Evolutionary conservation across 2,113 vertebrate genomes (phyloP).

Genomic region (Ptychochromis oligacanthus): DNA sequence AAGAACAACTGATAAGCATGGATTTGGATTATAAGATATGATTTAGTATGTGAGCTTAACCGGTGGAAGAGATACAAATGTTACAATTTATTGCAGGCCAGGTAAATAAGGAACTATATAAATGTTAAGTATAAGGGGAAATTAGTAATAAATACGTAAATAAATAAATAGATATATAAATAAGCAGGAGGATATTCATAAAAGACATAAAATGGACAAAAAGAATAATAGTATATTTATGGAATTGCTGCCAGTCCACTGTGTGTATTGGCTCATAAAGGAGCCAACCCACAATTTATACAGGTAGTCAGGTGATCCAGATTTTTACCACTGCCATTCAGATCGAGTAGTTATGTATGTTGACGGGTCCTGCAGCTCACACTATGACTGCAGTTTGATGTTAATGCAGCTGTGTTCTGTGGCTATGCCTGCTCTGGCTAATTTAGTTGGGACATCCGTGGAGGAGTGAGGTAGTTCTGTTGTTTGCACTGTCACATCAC

Average conservation of each 20-base stretch:
- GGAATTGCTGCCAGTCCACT: not conserved
- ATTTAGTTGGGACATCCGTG: conserved; percentile 28
- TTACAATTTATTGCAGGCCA: not conserved
- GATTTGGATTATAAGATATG: not conserved
- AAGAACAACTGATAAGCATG: not conserved
- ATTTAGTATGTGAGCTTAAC: accelerated
- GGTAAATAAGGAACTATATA: accelerated
- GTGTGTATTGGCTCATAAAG: not conserved
- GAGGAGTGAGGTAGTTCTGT: not conserved
- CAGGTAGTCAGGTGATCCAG: not conserved
- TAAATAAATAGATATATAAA: not conserved
- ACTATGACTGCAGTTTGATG: not conserved
- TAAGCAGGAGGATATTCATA: not conserved
- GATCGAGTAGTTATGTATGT: not conserved
- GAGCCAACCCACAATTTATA: not conserved
- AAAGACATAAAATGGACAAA: not conserved
- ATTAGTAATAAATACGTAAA: not conserved
- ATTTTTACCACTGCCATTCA: not conserved
- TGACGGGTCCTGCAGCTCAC: not conserved
- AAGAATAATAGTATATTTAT: not conserved
- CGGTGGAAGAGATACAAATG: not conserved
- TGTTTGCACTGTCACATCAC: conserved; percentile 5
- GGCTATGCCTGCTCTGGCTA: conserved; percentile 22
- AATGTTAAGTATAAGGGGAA: accelerated
- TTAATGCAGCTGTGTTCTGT: not conserved